These are phyloP conservation scores for Xylocopa sonorina DNA, from an alignment of 1,140 invertebrate species.

Conservation along the genomic window DNA sequence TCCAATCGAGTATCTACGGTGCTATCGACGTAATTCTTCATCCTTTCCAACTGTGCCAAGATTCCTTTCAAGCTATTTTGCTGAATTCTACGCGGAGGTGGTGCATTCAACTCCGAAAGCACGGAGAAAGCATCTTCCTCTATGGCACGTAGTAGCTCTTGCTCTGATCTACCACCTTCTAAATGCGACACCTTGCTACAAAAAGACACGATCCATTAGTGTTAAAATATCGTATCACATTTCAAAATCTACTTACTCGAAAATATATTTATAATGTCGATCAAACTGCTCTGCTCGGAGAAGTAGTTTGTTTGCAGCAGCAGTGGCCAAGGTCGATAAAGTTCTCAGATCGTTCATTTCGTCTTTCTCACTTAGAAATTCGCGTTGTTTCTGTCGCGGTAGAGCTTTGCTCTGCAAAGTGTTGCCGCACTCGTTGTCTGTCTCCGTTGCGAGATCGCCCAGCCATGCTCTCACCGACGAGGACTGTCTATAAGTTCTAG, in stretches of 20 bases:
- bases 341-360: constrained; percentile 66
- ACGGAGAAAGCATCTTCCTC: constrained; percentile 75
- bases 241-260: constrained; percentile 62
- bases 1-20: constrained; percentile 74
- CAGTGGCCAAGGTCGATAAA: constrained; percentile 73
- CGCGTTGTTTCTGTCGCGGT: constrained; percentile 47
- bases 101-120: constrained; percentile 71
- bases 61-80: constrained; percentile 68
- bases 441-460: constrained; percentile 61
- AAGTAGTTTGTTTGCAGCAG: constrained; percentile 76
- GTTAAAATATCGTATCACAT: constrained; percentile 3
- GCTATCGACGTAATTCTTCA: constrained; percentile 71
- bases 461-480: constrained; percentile 73
- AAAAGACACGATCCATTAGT: not conserved
- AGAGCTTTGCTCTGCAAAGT: constrained; percentile 75
- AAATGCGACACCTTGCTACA: constrained; percentile 58
- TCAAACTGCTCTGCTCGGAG: constrained; percentile 74
- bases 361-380: constrained; percentile 43
- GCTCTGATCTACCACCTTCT: constrained; percentile 67
- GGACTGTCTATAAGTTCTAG: constrained; percentile 42
- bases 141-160: constrained; percentile 70
- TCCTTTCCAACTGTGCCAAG: constrained; percentile 65
- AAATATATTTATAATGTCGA: constrained; percentile 63
- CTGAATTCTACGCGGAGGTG: constrained; percentile 73
- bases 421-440: constrained; percentile 70